phyloP scores from a whole-genome alignment of 2,888 invertebrate genomes.

The Meta bourneti region DNA sequence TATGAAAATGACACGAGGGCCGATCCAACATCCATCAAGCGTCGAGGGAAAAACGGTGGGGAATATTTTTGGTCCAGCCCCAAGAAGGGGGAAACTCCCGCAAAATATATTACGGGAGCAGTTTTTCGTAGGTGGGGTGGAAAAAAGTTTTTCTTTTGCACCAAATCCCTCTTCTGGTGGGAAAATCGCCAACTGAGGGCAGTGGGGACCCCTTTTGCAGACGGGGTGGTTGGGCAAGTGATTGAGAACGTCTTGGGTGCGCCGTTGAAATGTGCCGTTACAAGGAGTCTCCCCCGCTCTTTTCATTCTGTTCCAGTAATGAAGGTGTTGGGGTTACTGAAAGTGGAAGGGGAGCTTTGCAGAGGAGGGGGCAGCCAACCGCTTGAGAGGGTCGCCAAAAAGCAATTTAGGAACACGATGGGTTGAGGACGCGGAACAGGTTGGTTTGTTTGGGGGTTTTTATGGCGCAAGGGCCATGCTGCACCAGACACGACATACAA shows the following conservation, averaged over 20 bases:
- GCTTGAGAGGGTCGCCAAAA: constrained; percentile 37
- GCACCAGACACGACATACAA: too few species aligned
- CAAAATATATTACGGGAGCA: constrained; percentile 51
- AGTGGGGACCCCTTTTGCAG: constrained; percentile 42
- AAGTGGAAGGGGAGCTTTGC: neutral
- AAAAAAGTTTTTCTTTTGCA: constrained; percentile 24
- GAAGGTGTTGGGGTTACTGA: constrained; percentile 58
- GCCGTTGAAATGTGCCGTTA: constrained; percentile 23
- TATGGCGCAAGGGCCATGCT: too few species aligned
- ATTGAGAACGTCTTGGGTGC: constrained; percentile 63
- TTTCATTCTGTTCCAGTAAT: constrained; percentile 53
- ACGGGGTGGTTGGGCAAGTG: constrained; percentile 60
- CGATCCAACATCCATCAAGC: constrained; percentile 58
- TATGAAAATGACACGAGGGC: constrained; percentile 66
- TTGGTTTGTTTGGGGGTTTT: too few species aligned
- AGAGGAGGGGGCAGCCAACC: constrained; percentile 33
- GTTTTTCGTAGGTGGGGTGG: constrained; percentile 39
- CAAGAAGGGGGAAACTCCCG: neutral
- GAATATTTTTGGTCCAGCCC: constrained; percentile 23
- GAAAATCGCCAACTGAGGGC: constrained; percentile 68
- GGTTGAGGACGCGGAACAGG: neutral
- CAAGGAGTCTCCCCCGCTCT: constrained; percentile 35
- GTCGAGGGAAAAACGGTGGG: constrained; percentile 18
- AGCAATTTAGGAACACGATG: neutral
- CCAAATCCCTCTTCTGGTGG: constrained; percentile 44